phyloP scores from a whole-genome alignment of 2,797 vertebrate species.

The Urosaurus nigricauda region DNA sequence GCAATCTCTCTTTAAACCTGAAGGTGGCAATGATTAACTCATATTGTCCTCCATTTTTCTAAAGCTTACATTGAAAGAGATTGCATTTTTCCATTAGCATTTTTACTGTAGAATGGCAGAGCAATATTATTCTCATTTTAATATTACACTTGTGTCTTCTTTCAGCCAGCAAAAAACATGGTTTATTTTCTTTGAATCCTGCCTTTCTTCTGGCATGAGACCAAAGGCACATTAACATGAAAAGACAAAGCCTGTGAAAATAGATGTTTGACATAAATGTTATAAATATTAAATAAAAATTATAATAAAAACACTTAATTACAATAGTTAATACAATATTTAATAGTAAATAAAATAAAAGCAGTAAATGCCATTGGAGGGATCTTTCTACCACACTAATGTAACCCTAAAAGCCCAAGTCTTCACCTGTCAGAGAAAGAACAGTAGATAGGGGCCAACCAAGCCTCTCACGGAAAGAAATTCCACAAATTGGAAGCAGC shows the following conservation, averaged over 20 bases:
- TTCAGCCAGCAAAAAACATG: not conserved
- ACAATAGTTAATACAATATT: not conserved
- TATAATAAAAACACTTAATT: not conserved
- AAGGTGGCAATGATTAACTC: constrained; percentile 50
- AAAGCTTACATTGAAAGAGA: not conserved
- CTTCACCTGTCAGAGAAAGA: too few relatives aligned
- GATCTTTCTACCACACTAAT: not conserved
- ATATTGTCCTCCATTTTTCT: not conserved
- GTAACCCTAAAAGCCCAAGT: too few relatives aligned
- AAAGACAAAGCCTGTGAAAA: too few relatives aligned
- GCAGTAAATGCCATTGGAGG: not conserved
- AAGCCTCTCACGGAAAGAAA: too few relatives aligned
- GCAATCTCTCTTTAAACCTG: constrained; percentile 58
- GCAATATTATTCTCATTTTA: not conserved
- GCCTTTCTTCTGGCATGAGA: too few relatives aligned
- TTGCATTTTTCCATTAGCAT: rapidly evolving
- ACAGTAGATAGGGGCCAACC: too few relatives aligned
- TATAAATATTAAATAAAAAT: not conserved
- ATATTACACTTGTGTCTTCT: not conserved
- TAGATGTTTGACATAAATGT: too few relatives aligned
- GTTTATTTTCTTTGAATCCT: too few relatives aligned
- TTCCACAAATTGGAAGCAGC: too few relatives aligned
- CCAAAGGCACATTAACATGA: too few relatives aligned
- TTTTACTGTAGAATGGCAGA: constrained; percentile 4
- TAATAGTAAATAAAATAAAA: not conserved